These are phyloP conservation scores for Tetrao urogallus DNA, from an alignment of 2,113 vertebrate genomes.

Conservation along the genomic window DNA sequence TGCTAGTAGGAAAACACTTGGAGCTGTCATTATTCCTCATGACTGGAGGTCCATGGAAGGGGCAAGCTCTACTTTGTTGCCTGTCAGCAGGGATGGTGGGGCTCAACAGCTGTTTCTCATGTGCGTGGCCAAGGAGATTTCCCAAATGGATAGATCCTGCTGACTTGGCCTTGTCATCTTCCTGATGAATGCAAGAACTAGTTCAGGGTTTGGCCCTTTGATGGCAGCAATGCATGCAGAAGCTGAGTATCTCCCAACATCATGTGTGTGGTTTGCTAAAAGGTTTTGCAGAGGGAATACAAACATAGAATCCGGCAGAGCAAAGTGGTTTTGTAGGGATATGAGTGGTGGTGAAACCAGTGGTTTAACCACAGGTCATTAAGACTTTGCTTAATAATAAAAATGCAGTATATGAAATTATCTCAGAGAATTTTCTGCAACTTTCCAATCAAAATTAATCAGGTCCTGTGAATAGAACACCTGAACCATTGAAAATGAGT, in stretches of 20 bases:
- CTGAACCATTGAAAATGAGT: slow-evolving; percentile 55
- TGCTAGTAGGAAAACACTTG: not conserved
- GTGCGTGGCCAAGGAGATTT: not conserved
- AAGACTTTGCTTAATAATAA: not conserved
- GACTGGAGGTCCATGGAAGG: not conserved
- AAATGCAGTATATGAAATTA: not conserved
- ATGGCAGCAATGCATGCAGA: not conserved
- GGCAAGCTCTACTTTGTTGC: not conserved
- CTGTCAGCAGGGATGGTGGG: too few relatives aligned
- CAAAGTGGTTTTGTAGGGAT: not conserved
- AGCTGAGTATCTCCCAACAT: not conserved
- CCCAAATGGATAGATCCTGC: not conserved
- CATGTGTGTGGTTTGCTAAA: not conserved
- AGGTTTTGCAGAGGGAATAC: not conserved
- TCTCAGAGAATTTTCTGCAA: not conserved
- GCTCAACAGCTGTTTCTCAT: not conserved
- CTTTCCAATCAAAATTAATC: slow-evolving; percentile 41
- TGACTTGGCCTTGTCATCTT: not conserved
- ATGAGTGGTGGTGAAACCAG: not conserved
- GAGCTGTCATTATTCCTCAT: not conserved
- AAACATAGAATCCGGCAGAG: not conserved
- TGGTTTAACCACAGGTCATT: not conserved
- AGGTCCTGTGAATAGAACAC: not conserved
- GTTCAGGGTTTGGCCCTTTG: not conserved
- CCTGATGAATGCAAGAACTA: too few relatives aligned